Evolutionary conservation across 2,113 vertebrate species (phyloP).

Genomic region (Saccopteryx leptura): DNA sequence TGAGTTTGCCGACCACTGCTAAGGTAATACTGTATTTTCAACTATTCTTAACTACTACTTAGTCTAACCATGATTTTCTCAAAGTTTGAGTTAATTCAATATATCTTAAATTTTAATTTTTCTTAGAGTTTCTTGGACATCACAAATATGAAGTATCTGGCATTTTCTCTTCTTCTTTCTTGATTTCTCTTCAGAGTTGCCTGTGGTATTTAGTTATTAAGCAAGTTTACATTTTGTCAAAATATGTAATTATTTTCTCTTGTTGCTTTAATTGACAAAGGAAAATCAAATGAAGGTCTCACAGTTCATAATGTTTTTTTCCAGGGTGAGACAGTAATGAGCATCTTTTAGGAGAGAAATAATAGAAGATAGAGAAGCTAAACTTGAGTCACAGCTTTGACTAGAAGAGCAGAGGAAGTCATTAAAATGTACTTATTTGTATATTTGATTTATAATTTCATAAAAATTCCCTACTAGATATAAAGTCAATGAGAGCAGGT

Average conservation of each 20-base stretch:
- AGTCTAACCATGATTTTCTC: background rate
- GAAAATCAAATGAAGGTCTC: background rate
- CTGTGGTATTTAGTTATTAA: background rate
- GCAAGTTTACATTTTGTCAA: background rate
- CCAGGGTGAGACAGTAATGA: background rate
- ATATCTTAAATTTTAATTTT: constrained; percentile 6
- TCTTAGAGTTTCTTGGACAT: background rate
- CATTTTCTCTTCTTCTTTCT: background rate
- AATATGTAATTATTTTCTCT: background rate
- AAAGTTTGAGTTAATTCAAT: background rate
- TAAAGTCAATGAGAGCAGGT: background rate
- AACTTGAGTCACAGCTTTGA: background rate
- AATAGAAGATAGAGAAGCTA: background rate
- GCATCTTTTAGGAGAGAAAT: background rate
- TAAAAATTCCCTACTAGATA: background rate
- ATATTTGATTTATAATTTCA: background rate
- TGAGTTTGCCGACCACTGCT: too few relatives aligned
- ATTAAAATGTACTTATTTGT: background rate
- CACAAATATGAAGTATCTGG: background rate
- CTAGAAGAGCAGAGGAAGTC: background rate
- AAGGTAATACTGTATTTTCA: background rate
- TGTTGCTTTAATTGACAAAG: background rate
- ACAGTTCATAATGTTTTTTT: background rate
- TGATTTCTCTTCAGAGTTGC: background rate
- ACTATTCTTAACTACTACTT: background rate